Evolutionary conservation across 2,797 vertebrate species (phyloP).

Genomic region (Momotus momota): DNA sequence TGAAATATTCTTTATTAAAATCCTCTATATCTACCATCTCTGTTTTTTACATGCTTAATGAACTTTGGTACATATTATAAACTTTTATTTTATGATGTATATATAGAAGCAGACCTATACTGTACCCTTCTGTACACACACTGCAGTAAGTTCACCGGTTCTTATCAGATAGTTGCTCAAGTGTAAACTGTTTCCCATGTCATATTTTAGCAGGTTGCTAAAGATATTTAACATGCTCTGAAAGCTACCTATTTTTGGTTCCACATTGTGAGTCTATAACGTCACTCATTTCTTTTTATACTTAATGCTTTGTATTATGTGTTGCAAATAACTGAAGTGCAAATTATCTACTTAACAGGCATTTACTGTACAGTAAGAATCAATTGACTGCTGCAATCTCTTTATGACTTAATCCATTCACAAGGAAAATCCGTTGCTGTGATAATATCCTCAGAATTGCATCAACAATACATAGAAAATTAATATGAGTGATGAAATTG

Average conservation of each 20-base stretch:
- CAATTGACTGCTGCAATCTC: constrained; percentile 46
- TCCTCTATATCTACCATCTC: neutral
- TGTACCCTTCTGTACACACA: neutral
- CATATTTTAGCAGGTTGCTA: constrained; percentile 57
- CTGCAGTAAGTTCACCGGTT: neutral
- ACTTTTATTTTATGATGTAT: neutral
- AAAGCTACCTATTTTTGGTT: constrained; percentile 23
- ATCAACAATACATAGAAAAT: constrained; percentile 26
- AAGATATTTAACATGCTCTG: constrained; percentile 49
- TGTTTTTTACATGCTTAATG: neutral
- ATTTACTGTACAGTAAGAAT: constrained; percentile 53
- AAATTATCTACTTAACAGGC: neutral
- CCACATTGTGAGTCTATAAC: neutral
- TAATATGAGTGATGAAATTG: constrained; percentile 3
- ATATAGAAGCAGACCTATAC: neutral
- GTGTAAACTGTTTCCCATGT: constrained; percentile 42
- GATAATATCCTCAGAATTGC: constrained; percentile 1
- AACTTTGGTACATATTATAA: neutral
- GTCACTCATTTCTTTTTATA: neutral
- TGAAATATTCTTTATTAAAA: neutral
- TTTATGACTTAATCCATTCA: constrained; percentile 49
- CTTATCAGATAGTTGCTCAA: constrained; percentile 72
- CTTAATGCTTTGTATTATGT: constrained; percentile 16
- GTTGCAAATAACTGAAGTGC: neutral
- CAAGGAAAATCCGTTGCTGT: constrained; percentile 17